Evolutionary conservation across 2,888 invertebrate genomes (phyloP).

Genomic region (Girardia tigrina): DNA sequence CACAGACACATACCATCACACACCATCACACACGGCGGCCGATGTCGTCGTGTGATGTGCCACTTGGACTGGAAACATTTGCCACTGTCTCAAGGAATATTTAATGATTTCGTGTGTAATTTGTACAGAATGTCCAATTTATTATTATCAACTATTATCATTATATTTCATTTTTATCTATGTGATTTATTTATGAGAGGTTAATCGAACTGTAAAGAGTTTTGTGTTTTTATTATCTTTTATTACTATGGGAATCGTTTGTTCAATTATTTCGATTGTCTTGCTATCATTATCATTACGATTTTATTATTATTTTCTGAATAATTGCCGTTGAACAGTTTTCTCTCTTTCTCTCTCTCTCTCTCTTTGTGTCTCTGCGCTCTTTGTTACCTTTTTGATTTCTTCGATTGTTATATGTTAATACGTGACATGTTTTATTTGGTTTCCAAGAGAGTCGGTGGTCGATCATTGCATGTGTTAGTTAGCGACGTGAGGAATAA

Average conservation of each 20-base stretch:
- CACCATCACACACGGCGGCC: no score
- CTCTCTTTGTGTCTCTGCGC: no score
- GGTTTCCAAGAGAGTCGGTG: no score
- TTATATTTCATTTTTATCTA: background rate
- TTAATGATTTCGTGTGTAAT: background rate
- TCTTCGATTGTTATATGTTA: no score
- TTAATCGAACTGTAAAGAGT: slow-evolving; percentile 2
- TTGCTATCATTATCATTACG: no score
- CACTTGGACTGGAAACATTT: no score
- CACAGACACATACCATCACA: no score
- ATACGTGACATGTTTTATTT: no score
- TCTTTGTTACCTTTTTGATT: no score
- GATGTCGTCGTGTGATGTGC: no score
- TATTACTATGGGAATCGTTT: background rate
- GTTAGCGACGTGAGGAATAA: no score
- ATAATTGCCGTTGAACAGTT: background rate
- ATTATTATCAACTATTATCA: slow-evolving; percentile 1
- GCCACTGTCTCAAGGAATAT: background rate
- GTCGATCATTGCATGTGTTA: no score
- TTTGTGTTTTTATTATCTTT: background rate
- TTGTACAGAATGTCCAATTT: background rate
- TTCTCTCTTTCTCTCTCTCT: background rate
- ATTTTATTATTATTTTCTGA: background rate
- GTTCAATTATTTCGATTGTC: background rate
- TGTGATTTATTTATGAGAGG: slow-evolving; percentile 12